Percentiles rank a stretch among this genome's conserved stretches.
Conservation (phyloP, 2,888 invertebrate species). For the Melanotus villosus region DNA sequence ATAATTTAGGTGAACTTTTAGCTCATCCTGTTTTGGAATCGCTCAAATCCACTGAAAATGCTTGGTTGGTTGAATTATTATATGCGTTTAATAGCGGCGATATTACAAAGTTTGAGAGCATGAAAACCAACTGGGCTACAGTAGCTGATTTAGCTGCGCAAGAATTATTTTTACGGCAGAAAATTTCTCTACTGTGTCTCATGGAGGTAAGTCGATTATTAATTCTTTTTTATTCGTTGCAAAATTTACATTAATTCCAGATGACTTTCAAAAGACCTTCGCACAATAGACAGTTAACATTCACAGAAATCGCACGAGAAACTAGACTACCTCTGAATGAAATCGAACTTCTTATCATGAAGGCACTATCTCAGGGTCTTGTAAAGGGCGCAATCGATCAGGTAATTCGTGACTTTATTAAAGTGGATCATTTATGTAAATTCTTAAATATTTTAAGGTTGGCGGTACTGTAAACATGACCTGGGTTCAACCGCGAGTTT, state of each 20-base stretch:
- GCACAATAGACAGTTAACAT: constrained; percentile 87
- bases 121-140: constrained; percentile 82
- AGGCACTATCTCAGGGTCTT: constrained; percentile 93
- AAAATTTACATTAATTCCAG: constrained; percentile 67
- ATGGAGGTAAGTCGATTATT: constrained; percentile 82
- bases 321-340: constrained; percentile 87
- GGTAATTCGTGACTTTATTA: constrained; percentile 68
- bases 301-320: constrained; percentile 90
- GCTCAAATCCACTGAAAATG: constrained; percentile 83
- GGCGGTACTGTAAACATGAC: constrained; percentile 81
- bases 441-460: constrained; percentile 57
- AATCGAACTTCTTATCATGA: constrained; percentile 97
- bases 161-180: constrained; percentile 87
- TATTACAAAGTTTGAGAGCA: constrained; percentile 79
- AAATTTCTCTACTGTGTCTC: constrained; percentile 94
- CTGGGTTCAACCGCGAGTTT: constrained; percentile 89
- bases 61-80: constrained; percentile 91
- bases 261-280: constrained; percentile 97
- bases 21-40: constrained; percentile 95
- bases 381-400: constrained; percentile 97
- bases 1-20: constrained; percentile 96
- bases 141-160: constrained; percentile 89
- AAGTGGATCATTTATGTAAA: neutral
- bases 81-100: constrained; percentile 91
- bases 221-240: neutral